Evolutionary conservation across 2,888 invertebrate genomes (phyloP).

Genomic region (Rhorus exstirpatorius): DNA sequence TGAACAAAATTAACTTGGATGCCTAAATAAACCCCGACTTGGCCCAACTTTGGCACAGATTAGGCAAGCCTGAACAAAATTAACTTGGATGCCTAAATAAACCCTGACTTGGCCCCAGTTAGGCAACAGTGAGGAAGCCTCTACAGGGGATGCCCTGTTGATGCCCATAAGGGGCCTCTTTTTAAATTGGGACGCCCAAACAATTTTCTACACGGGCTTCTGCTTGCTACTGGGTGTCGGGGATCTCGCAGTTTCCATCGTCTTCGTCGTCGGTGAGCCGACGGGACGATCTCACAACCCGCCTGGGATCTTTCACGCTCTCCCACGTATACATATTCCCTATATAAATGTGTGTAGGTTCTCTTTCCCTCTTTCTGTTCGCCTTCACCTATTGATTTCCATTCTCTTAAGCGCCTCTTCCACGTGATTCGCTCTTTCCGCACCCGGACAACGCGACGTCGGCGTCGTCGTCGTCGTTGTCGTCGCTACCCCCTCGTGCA

Average conservation of each 20-base stretch:
- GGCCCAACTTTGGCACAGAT: too few relatives aligned
- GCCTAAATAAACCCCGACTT: too few relatives aligned
- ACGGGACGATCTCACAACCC: constrained; percentile 73
- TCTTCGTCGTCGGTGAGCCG: constrained; percentile 76
- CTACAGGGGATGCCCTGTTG: too few relatives aligned
- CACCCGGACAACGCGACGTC: constrained; percentile 71
- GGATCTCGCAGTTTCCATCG: constrained; percentile 66
- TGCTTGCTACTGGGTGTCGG: constrained; percentile 66
- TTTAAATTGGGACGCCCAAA: too few relatives aligned
- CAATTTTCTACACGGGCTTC: too few relatives aligned
- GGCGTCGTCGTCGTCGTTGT: constrained; percentile 52
- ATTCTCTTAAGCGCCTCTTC: constrained; percentile 82
- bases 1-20: too few relatives aligned
- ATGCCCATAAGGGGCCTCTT: too few relatives aligned
- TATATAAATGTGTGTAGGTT: constrained; percentile 18
- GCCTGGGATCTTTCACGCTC: constrained; percentile 34
- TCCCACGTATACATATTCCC: background rate
- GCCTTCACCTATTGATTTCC: constrained; percentile 85
- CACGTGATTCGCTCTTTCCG: constrained; percentile 80
- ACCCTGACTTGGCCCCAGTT: too few relatives aligned
- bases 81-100: too few relatives aligned
- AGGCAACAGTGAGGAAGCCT: too few relatives aligned
- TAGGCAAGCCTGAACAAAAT: too few relatives aligned
- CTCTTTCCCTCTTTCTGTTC: constrained; percentile 37
- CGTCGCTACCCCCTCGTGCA: constrained; percentile 39